phyloP scores from a whole-genome alignment of 2,888 invertebrate species.

The Alloplasta piceator region DNA sequence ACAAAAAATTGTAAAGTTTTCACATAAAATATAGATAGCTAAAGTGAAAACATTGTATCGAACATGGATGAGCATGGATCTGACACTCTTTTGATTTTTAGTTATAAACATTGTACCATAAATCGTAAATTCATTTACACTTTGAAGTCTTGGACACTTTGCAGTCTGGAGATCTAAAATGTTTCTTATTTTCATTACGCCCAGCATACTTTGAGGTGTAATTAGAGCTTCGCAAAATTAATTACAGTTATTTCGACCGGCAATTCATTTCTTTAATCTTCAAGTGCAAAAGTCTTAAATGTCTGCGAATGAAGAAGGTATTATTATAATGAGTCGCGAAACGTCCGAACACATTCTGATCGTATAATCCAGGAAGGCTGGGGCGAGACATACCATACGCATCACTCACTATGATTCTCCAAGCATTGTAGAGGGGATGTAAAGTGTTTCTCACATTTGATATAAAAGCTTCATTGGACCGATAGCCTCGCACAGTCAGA shows the following conservation, averaged over 20 bases:
- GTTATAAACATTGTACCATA: no score
- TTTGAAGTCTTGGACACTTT: no score
- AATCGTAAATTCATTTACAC: no score
- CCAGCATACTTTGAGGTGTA: not conserved
- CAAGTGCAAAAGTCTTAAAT: conserved; percentile 72
- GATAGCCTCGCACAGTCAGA: conserved; percentile 57
- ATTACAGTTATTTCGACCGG: conserved; percentile 29
- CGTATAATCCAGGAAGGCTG: conserved; percentile 33
- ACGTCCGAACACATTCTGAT: conserved; percentile 15
- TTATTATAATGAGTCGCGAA: conserved; percentile 70
- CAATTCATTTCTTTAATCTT: conserved; percentile 68
- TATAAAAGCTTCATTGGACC: conserved; percentile 71
- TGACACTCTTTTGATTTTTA: no score
- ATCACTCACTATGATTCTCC: not conserved
- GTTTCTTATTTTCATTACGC: not conserved
- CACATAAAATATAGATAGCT: no score
- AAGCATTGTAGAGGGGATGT: not conserved
- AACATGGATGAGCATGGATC: no score
- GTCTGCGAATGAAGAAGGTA: conserved; percentile 60
- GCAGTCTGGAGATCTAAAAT: no score
- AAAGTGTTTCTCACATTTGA: conserved; percentile 19
- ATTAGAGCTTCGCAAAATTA: conserved; percentile 37
- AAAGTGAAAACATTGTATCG: no score
- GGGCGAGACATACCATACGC: conserved; percentile 27
- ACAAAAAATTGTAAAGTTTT: no score